phyloP scores from a whole-genome alignment of 2,797 vertebrate species.

The Eleutherodactylus coqui region DNA sequence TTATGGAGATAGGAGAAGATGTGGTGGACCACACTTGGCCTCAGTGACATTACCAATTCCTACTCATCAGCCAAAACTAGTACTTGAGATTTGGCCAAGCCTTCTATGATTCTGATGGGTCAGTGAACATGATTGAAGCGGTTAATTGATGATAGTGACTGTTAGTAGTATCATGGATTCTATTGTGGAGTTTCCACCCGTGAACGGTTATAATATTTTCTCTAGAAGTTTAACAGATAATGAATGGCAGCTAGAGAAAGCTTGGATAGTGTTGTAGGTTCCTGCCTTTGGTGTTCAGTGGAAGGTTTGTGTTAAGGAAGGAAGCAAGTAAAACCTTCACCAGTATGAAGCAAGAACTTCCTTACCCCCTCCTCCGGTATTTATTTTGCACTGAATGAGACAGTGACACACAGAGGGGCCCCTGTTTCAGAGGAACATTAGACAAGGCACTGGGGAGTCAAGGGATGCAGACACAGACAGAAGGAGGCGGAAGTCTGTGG shows the following conservation, averaged over 20 bases:
- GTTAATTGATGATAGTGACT: background rate
- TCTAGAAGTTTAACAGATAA: conserved; percentile 10
- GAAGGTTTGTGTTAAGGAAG: conserved; percentile 33
- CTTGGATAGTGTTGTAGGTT: conserved; percentile 15
- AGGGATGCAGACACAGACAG: conserved; percentile 58
- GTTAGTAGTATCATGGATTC: background rate
- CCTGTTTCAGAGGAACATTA: conserved; percentile 51
- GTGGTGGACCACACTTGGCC: background rate
- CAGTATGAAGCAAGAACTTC: background rate
- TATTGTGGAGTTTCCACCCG: background rate
- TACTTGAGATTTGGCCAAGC: background rate
- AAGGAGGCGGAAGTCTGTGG: conserved; percentile 67
- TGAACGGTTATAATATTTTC: background rate
- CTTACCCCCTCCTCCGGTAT: conserved; percentile 37
- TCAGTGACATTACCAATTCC: background rate
- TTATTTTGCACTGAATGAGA: conserved; percentile 42
- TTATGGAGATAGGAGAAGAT: background rate
- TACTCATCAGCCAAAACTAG: background rate
- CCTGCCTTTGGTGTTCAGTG: conserved; percentile 13
- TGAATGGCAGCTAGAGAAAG: conserved; percentile 35
- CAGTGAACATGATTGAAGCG: background rate
- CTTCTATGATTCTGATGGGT: conserved; percentile 19
- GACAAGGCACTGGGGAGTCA: conserved; percentile 76
- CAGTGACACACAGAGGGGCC: conserved; percentile 51
- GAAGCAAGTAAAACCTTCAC: conserved; percentile 30